Base-by-base conservation (phyloP, 2,113 vertebrate genomes). In the Natator depressus region DNA sequence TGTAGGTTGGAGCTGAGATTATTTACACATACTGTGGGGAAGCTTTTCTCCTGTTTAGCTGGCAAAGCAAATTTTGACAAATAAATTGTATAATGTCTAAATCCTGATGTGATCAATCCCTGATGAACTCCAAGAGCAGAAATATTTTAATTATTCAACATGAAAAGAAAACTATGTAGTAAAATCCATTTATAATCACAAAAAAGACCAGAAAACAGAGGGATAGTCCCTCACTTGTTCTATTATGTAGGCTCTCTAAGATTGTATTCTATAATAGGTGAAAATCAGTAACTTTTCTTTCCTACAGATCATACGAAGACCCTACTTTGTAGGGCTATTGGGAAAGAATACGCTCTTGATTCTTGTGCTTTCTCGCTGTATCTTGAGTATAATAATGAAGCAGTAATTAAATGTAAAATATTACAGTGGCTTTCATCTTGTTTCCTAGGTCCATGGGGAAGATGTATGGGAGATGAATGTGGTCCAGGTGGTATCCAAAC, bases 401-500 rank as follows among this genome's bases (percentile, higher is more conserved):
- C 38, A 88, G 3, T 7, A 29, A 25, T 20, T 1, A 14, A 50
- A 46, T 5, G 22, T 76, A 49, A 81, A 22, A 62, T 2, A 13
- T 88, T 27, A 90, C 42, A 88, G 31, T 91, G 76, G 92, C 49
- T 96, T 85, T 95, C 29, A 47, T 93, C 14, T 95, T 90, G 14
- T 98, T 97, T 97, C 92, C 38, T 97, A 99, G 99, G 99, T 98
- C 99, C 99, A 0, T 99, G 99, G 99, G 99, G 99, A 27, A 98
- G 99, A 72, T 99, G 99, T 96, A 99, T 99, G 99, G 99, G 99
- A 93, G 99, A 99, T 8, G 99, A 99, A 19, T 99, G 99, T 0
- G 99, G 99, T 2, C 99, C 99, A 0, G 99, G 99, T 6, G 99
- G 99, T 81, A 99, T 99, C 97, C 99, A 99, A 91, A 99, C 99